Evolutionary conservation across 1,140 invertebrate genomes (phyloP).

Genomic region (Solenopsis fugax): DNA sequence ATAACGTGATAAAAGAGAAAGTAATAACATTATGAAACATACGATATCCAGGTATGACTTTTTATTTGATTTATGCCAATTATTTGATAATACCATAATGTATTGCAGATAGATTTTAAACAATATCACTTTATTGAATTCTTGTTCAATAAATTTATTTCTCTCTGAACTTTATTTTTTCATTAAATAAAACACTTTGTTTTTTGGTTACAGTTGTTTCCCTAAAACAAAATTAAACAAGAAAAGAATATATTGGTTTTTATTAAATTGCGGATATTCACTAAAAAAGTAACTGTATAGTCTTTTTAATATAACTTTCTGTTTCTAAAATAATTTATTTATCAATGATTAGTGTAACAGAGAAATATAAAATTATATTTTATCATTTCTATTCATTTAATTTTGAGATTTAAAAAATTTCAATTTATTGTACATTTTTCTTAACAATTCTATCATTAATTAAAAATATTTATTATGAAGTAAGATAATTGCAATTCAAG

Average conservation of each 20-base stretch:
- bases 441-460: background rate
- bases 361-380: background rate
- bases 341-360: background rate
- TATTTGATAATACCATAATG: background rate
- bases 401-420: background rate
- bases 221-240: background rate
- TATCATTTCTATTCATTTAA: background rate
- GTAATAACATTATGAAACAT: constrained; percentile 8
- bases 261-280: background rate
- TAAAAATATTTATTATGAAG: background rate
- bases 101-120: background rate
- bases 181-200: no score
- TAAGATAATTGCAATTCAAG: background rate
- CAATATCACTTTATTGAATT: background rate
- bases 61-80: background rate
- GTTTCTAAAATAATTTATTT: background rate
- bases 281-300: background rate
- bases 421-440: background rate
- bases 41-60: background rate
- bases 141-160: constrained; percentile 4
- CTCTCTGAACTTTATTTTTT: background rate
- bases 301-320: background rate
- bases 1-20: background rate
- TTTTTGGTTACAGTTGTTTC: background rate
- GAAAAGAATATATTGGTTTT: background rate